Conservation (phyloP, 2,113 vertebrate species). For the Chaenogobius annularis region DNA sequence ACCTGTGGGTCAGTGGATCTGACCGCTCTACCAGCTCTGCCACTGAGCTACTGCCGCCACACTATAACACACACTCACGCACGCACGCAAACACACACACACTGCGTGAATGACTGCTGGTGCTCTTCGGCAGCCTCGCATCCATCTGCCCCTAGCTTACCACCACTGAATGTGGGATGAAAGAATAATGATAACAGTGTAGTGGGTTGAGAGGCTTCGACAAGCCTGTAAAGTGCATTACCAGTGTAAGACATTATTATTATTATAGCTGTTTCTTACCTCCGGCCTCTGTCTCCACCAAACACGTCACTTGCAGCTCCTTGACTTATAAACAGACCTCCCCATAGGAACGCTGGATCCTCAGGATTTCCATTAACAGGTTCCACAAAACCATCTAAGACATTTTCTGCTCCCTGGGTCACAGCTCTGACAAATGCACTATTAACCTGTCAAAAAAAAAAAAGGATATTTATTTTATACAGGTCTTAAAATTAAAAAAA, state of each 20-base stretch:
- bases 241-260: no score
- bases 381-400: slow-evolving; percentile 79
- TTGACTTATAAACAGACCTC: slow-evolving; percentile 80
- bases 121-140: no score
- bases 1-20: no score
- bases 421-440: slow-evolving; percentile 78
- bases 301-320: slow-evolving; percentile 63
- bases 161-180: no score
- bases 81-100: no score
- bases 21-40: no score
- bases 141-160: no score
- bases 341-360: slow-evolving; percentile 80
- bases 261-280: slow-evolving; percentile 40
- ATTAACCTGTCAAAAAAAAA: slow-evolving; percentile 72
- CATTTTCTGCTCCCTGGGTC: slow-evolving; percentile 74
- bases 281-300: slow-evolving; percentile 77
- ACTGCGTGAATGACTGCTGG: no score
- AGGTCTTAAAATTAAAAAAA: not conserved
- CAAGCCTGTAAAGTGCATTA: no score
- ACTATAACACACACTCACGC: not conserved
- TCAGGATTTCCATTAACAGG: slow-evolving; percentile 75
- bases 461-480: not conserved
- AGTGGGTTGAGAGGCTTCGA: no score
- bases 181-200: no score
- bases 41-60: no score